Evolutionary conservation across 2,888 invertebrate genomes (phyloP), one percentile per base, ranked within the genome.

Genomic region (Atethmia centrago): DNA sequence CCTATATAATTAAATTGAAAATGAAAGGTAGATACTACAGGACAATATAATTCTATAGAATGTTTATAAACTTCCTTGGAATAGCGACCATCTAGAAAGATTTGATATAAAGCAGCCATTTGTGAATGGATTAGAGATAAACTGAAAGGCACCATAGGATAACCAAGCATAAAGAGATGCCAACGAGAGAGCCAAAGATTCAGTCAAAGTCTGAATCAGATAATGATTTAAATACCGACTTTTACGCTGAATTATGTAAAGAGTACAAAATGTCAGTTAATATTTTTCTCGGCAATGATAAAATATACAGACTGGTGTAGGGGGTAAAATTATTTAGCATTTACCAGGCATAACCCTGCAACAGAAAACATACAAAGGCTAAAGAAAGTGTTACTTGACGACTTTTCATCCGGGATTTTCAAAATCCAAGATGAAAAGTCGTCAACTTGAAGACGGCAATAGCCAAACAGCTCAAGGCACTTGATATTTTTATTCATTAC

Each of bases 141-240:
- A 42, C 25, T 59, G 53, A 55, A 77, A 55, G 53, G 10, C 12
- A 36, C 14, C 21, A 28, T 36, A 47, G 2, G 19, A 49, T 40
- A 64, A n/a, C 2, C 21, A 59, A 53, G 51, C 40, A 73, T 51
- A 59, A 73, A 73, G 19, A 45, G 25, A 21, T 51, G 21, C 36
- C 25, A 55, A 42, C 16, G 40, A 7, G 4, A 36, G 21, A 68
- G n/a, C 7, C 70, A 14, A 28, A 76, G 28, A 62, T 56, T 25
- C n/a, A 45, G 62, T 28, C 42, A 65, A 47, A 73, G 5, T 36
- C 64, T 74, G 53, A 74, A 73, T 74, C 73, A 55, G 73, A 74
- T 73, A 49, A 73, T 56, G 10, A 55, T 55, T 72, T 61, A 62
- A 0, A 12, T 36, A 59, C 28, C 31, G n/a, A 58, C 58, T 36